A percentile compares a stretch with the other conserved stretches of the same genome.
These are phyloP conservation scores for Cephus rjabovi DNA, from an alignment of 2,888 invertebrate genomes.

Conservation along the genomic window DNA sequence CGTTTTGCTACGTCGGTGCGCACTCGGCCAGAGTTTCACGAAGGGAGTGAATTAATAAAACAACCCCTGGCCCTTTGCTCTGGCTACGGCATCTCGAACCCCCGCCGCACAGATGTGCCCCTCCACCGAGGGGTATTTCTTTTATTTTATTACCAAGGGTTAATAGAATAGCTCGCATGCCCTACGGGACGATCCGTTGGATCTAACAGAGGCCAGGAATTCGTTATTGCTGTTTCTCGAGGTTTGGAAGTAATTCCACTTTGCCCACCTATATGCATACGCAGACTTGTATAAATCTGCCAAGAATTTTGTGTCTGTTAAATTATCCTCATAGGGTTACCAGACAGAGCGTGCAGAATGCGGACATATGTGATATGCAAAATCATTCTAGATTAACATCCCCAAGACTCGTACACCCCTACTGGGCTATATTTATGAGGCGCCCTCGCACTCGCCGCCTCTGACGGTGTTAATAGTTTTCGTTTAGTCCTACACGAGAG, in stretches of 20 bases:
- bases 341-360: conserved; percentile 43
- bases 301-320: background rate
- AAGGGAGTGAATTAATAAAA: conserved; percentile 65
- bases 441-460: conserved; percentile 23
- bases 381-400: conserved; percentile 32
- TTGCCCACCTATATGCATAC: background rate
- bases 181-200: conserved; percentile 13
- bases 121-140: conserved; percentile 52
- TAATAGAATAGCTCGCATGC: conserved; percentile 56
- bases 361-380: conserved; percentile 60
- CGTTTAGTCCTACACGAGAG: conserved; percentile 50
- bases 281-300: background rate
- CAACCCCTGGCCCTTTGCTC: conserved; percentile 45
- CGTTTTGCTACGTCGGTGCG: conserved; percentile 26
- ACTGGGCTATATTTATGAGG: conserved; percentile 25
- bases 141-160: conserved; percentile 60
- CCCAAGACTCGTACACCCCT: conserved; percentile 30
- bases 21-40: conserved; percentile 43
- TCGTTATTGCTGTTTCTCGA: background rate
- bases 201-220: background rate
- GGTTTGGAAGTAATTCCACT: background rate
- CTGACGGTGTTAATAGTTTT: conserved; percentile 49
- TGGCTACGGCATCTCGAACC: conserved; percentile 4
- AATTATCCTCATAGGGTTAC: background rate
- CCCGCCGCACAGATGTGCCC: conserved; percentile 49